phyloP scores from a whole-genome alignment of 2,113 vertebrate genomes.

The Sceloporus tristichus region DNA sequence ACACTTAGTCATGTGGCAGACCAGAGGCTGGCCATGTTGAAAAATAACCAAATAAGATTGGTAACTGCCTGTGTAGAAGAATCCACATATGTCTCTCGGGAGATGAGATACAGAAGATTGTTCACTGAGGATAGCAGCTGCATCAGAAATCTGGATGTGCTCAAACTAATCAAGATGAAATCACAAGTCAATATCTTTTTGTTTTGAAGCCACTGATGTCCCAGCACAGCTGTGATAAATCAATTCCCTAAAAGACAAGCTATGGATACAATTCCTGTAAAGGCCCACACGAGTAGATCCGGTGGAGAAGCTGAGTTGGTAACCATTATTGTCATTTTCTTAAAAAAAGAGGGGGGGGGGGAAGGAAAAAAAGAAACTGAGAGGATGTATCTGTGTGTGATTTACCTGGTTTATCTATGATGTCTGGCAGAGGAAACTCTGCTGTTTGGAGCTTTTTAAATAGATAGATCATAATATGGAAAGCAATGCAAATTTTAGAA shows the following conservation, averaged over 20 bases:
- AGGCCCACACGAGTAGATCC: background rate
- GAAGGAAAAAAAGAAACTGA: background rate
- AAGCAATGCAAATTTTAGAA: background rate
- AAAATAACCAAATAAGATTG: conserved; percentile 11
- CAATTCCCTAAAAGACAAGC: conserved; percentile 38
- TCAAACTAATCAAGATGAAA: background rate
- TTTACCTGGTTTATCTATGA: no score
- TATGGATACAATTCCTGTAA: conserved; percentile 26
- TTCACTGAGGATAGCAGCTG: background rate
- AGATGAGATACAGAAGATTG: background rate
- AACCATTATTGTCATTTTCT: background rate
- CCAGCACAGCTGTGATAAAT: background rate
- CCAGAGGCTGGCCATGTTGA: conserved; percentile 25
- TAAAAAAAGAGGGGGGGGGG: background rate
- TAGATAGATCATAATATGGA: background rate
- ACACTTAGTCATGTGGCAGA: conserved; percentile 33
- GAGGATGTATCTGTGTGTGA: no score
- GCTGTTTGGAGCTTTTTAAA: background rate
- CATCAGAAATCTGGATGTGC: background rate
- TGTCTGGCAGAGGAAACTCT: no score
- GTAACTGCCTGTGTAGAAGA: background rate
- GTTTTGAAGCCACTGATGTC: background rate
- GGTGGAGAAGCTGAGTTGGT: background rate
- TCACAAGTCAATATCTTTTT: background rate
- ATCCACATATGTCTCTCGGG: background rate